Evolutionary conservation across 2,797 vertebrate species (phyloP), one percentile per base, ranked within the genome.

Genomic region (Acanthurus leucopareius): DNA sequence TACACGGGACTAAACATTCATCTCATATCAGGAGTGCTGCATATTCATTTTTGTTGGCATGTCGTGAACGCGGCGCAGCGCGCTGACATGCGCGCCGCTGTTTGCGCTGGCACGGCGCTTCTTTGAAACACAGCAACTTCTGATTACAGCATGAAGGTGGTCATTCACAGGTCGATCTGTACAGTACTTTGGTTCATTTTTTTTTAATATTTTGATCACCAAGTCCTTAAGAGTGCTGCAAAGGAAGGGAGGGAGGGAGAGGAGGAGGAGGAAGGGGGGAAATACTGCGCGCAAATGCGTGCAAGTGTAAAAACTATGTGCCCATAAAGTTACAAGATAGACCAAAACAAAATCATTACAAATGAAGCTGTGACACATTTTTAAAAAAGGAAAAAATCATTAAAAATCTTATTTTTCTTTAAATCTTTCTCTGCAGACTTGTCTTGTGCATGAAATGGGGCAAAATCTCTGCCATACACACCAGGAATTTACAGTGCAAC

Each of bases 111-210:
- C 74, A 75, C 72, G 22, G 82, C 60, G 69, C 71, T 60, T 44
- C 58, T 25, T 64, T 22, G 40, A 52, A 70, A 76, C 75, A 69
- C 80, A 73, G 83, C 79, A 68, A 74, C 77, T 83, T 73, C 69
- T 80, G 79, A 79, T 80, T 75, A 81, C 89, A 90, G 86, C 86
- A 84, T 86, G 85, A 82, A 81, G 79, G 88, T 77, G 81, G 60
- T 86, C 86, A 86, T 91, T 91, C 85, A 87, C 89, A 79, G 75
- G 88, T 93, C 91, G 84, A 86, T 69, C 77, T 87, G 82, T 88
- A 89, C 86, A 89, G 78, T 87, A 88, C 90, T 93, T 94, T 93
- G 92, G 93, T 92, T 91, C 85, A 77, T 69, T 25, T 25, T 25
- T 25, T 25, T 25, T 25, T 25, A 2, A 2, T 25, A 25, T 70